A percentile compares a stretch with the other conserved stretches of the same genome.
Evolutionary conservation across 2,113 vertebrate genomes (phyloP).

Genomic region (Terrapene triunguis): DNA sequence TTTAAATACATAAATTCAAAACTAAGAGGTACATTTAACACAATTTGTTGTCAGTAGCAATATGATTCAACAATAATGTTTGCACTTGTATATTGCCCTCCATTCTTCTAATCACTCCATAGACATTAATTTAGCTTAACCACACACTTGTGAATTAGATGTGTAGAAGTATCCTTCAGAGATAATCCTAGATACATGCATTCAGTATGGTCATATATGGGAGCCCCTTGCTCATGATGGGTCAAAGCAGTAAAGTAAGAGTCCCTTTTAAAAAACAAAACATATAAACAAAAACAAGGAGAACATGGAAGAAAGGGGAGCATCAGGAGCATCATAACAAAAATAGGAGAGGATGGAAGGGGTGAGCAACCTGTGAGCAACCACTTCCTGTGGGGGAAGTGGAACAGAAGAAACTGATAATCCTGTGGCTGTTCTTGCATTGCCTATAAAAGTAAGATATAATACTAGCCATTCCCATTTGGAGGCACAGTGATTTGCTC

Average conservation of each 20-base stretch:
- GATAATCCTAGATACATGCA: not conserved
- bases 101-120: not conserved
- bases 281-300: not conserved
- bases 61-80: not conserved
- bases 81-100: not conserved
- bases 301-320: not conserved
- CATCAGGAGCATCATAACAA: not conserved
- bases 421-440: too few relatives aligned
- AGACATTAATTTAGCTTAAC: not conserved
- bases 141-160: not conserved
- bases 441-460: not conserved
- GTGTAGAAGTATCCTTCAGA: not conserved
- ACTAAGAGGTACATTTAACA: not conserved
- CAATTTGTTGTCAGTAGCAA: not conserved
- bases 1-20: not conserved
- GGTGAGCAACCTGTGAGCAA: not conserved
- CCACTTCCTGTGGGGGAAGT: not conserved
- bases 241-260: not conserved
- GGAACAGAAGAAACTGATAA: not conserved
- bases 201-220: not conserved
- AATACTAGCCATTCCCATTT: not conserved
- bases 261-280: not conserved
- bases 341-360: not conserved
- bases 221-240: not conserved
- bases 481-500: constrained; percentile 5